Base-by-base conservation (phyloP, 1,140 invertebrate genomes). In the Rhopalosiphum padi region DNA sequence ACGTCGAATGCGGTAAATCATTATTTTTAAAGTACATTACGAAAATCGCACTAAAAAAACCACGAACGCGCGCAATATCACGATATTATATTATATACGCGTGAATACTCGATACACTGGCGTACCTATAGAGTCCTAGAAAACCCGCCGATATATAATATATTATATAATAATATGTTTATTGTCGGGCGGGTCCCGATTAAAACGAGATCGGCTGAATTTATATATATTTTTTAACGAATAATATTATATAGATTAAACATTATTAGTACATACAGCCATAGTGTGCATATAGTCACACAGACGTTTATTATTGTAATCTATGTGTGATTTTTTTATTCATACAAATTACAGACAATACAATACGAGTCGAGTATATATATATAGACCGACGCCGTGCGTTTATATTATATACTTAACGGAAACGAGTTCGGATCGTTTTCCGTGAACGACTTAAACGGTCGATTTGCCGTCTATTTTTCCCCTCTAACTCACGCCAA, bases 21-120 rank as follows among this genome's bases (percentile, higher is more conserved):
- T 89, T 53, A 25, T 89, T 48, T 51, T 87, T 48, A 48, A 87
- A 87, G n/a, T n/a, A 23, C 86, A 51, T 88, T 88, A 88, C 46
- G 46, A 51, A 51, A 88, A 35, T 88, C n/a, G 11, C 37, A 88
- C 46, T 87, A 11, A 87, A 77, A 60, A 77, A 46, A 87, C 43
- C 43, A 87, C 30, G 41, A 86, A 83, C 35, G 82, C 37, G 30
- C 30, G 18, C 43, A 87, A 87, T n/a, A 15, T 43, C 37, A 41
- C 37, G 37, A 48, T n/a, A 30, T 11, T 23, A 83, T 77, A 51
- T 48, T 77, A 88, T 48, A 9, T 8, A 6, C n/a, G 7, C 1
- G 46, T 9, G 60, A 43, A 23, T 85, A 43, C 8, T 41, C 22
- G 23, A 22, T 48, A 87, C 5, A 46, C 25, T 15, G 30, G 25